Evolutionary conservation across 2,797 vertebrate species (phyloP).

Genomic region (Melanotaenia boesemani): DNA sequence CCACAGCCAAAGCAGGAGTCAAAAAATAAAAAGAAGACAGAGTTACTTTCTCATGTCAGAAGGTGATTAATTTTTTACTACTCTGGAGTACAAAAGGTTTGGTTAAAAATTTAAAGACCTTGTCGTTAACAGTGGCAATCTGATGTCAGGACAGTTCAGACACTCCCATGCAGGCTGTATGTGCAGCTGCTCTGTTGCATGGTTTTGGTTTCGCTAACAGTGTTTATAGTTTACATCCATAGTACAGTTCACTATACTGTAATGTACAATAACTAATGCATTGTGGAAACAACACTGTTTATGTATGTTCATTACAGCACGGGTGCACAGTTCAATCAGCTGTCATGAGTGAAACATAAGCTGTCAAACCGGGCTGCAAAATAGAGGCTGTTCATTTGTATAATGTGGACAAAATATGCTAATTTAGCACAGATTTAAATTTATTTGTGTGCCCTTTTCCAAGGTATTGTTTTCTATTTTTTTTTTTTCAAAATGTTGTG

Average conservation of each 20-base stretch:
- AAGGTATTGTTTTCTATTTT: background rate
- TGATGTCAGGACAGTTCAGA: slow-evolving; percentile 74
- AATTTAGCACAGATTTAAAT: background rate
- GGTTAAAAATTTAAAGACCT: slow-evolving; percentile 87
- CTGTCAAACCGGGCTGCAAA: background rate
- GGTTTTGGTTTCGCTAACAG: slow-evolving; percentile 9
- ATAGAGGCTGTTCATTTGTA: background rate
- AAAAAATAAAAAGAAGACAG: slow-evolving; percentile 66
- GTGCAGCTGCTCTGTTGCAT: slow-evolving; percentile 26
- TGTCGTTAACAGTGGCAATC: slow-evolving; percentile 82
- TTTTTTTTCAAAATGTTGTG: too few relatives aligned
- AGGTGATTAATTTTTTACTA: slow-evolving; percentile 90
- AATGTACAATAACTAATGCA: slow-evolving; percentile 4
- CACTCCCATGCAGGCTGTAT: slow-evolving; percentile 40
- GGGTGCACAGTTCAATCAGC: background rate
- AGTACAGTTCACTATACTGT: background rate
- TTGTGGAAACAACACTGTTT: slow-evolving; percentile 1
- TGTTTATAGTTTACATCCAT: slow-evolving; percentile 36
- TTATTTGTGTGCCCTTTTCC: background rate
- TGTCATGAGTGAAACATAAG: slow-evolving; percentile 7
- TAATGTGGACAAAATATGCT: background rate
- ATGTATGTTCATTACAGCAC: background rate
- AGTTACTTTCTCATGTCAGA: slow-evolving; percentile 80
- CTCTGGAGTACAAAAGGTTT: slow-evolving; percentile 86
- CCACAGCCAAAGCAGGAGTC: slow-evolving; percentile 35